Evolutionary conservation across 2,113 vertebrate species (phyloP).

Genomic region (Corythornis vintsioides): DNA sequence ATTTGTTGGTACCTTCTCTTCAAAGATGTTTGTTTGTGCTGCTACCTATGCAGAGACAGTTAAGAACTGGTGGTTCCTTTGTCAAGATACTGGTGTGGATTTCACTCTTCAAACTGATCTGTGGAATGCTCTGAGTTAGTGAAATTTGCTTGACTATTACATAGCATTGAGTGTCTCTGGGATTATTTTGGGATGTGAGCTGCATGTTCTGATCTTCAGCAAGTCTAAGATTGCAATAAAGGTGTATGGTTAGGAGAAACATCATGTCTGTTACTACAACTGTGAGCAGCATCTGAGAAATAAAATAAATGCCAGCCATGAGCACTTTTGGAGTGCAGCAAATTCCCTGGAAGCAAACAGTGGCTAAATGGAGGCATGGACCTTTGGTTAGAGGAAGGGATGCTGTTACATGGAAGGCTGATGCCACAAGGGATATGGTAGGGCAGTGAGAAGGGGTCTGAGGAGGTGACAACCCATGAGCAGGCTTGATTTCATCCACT

Average conservation of each 20-base stretch:
- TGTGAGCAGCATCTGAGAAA: slow-evolving; percentile 1
- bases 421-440: neutral
- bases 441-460: neutral
- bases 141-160: neutral
- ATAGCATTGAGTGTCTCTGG: neutral
- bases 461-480: neutral
- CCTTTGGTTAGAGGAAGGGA: neutral
- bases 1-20: neutral
- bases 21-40: neutral
- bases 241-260: neutral
- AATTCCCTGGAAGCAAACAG: neutral
- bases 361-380: neutral
- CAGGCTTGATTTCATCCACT: neutral
- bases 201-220: neutral
- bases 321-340: neutral
- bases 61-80: neutral
- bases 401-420: neutral
- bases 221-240: slow-evolving; percentile 24
- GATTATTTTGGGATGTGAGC: neutral
- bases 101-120: neutral
- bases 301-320: neutral
- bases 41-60: neutral
- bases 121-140: neutral
- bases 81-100: neutral
- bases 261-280: neutral